Evolutionary conservation across 2,797 vertebrate species (phyloP).

Genomic region (Onychomys torridus): DNA sequence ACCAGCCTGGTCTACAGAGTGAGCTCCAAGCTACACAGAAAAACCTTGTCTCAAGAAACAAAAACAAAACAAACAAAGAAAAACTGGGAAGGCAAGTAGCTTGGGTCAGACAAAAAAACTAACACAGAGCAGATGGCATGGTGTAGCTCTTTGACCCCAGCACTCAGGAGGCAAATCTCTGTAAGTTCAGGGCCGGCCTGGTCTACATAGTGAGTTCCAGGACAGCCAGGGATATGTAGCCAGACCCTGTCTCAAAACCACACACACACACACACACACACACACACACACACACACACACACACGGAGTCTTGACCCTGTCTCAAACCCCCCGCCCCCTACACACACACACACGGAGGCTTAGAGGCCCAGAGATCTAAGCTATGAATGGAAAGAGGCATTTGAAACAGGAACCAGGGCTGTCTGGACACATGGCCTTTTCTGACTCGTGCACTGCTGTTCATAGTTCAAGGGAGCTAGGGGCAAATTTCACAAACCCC

Average conservation of each 20-base stretch:
- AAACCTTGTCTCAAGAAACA: too few relatives aligned
- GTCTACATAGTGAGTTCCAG: background rate
- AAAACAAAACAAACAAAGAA: too few relatives aligned
- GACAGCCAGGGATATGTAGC: background rate
- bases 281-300: background rate
- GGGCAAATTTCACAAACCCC: background rate
- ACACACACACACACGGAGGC: too few relatives aligned
- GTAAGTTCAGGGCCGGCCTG: background rate
- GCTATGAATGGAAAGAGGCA: background rate
- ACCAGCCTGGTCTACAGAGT: background rate
- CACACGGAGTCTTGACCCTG: too few relatives aligned
- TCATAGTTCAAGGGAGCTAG: background rate
- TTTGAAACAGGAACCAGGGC: background rate
- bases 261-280: accelerated
- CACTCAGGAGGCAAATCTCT: background rate
- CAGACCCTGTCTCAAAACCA: background rate
- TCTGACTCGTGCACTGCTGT: background rate
- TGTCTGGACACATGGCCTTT: background rate
- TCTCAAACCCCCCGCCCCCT: too few relatives aligned
- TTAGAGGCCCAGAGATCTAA: background rate
- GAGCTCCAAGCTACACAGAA: background rate
- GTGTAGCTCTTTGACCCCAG: background rate
- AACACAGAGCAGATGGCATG: background rate
- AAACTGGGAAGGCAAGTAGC: background rate
- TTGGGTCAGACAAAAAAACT: conserved; percentile 24